These are phyloP conservation scores for Ctenosaura bakeri DNA, from an alignment of 2,797 vertebrate genomes.

Conservation along the genomic window DNA sequence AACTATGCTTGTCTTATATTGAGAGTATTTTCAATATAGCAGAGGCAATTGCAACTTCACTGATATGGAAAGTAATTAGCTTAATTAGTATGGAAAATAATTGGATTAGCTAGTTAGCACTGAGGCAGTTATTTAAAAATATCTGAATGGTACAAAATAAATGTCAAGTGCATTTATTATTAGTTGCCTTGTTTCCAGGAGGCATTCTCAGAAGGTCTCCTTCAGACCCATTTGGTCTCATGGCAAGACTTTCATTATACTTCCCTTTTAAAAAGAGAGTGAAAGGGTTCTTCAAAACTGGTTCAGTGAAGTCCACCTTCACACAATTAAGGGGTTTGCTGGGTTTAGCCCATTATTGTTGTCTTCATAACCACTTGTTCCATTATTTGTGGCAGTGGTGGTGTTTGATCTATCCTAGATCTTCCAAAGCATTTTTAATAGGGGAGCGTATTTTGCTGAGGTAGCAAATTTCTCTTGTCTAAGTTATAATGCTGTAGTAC, in stretches of 20 bases:
- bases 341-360: too few relatives aligned
- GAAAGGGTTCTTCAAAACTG: not conserved
- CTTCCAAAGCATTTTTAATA: too few relatives aligned
- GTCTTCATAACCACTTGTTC: too few relatives aligned
- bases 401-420: too few relatives aligned
- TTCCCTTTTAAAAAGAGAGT: not conserved
- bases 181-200: slow-evolving; percentile 1
- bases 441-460: too few relatives aligned
- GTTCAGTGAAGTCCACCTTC: too few relatives aligned
- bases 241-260: not conserved
- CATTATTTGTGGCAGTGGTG: too few relatives aligned
- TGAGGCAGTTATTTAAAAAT: slow-evolving; percentile 26
- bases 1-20: not conserved
- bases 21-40: not conserved
- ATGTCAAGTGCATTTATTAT: not conserved
- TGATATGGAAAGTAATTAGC: not conserved
- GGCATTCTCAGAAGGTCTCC: slow-evolving; percentile 3
- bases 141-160: not conserved
- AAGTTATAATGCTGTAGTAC: too few relatives aligned
- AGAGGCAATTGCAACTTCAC: not conserved
- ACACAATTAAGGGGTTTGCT: too few relatives aligned
- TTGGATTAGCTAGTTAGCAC: slow-evolving; percentile 5
- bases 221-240: not conserved
- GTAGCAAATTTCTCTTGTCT: too few relatives aligned
- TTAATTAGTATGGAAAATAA: slow-evolving; percentile 10